Percentiles rank a stretch among this genome's conserved stretches.
Evolutionary conservation across 2,797 vertebrate genomes (phyloP).

Genomic region (Crenichthys baileyi): DNA sequence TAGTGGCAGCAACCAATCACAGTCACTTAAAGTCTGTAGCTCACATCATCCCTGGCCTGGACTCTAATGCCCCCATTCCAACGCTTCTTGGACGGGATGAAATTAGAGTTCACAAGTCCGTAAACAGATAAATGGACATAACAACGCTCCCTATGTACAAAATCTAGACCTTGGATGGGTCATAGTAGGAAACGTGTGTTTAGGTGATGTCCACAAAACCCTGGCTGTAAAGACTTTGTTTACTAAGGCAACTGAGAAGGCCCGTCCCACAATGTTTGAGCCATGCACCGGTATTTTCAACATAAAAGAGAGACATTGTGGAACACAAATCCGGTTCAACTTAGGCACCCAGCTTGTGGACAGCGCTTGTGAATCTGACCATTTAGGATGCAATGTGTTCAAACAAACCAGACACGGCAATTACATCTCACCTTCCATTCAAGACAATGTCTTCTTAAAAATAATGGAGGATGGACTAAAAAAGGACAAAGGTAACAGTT

Average conservation of each 20-base stretch:
- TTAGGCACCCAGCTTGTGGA: too few relatives aligned
- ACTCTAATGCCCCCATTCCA: background rate
- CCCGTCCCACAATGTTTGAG: background rate
- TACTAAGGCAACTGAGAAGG: conserved; percentile 1
- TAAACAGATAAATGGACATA: conserved; percentile 8
- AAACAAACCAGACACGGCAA: conserved; percentile 26
- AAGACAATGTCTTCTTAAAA: conserved; percentile 29
- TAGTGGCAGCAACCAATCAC: background rate
- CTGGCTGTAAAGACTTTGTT: background rate
- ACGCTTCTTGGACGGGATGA: background rate
- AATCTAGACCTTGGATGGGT: conserved; percentile 3
- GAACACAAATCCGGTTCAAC: background rate
- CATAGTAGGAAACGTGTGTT: conserved; percentile 1
- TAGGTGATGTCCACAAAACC: background rate
- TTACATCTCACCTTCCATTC: conserved; percentile 27
- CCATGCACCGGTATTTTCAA: background rate
- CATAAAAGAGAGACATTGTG: conserved; percentile 8
- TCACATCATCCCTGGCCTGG: conserved; percentile 13
- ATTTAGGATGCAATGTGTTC: conserved; percentile 34
- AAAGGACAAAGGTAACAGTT: too few relatives aligned
- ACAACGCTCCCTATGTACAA: conserved; percentile 1
- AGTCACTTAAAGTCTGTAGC: background rate
- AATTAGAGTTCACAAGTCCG: background rate
- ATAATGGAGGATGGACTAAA: conserved; percentile 31
- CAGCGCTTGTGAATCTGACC: background rate